Evolutionary conservation across 1,140 invertebrate species (phyloP).

Genomic region (Musca vetustissima): DNA sequence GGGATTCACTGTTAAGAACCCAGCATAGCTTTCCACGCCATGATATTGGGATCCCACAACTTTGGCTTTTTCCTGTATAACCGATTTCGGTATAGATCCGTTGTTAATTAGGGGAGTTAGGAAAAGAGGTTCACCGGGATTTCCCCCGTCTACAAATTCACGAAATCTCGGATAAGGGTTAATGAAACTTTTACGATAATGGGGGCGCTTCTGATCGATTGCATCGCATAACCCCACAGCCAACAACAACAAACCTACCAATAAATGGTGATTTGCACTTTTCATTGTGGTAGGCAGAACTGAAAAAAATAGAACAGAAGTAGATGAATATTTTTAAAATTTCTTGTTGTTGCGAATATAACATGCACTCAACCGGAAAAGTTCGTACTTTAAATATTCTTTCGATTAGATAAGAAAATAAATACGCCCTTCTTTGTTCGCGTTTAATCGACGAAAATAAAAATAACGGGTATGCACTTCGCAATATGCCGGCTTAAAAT

Average conservation of each 20-base stretch:
- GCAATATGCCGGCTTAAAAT: no score
- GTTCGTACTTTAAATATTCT: not conserved
- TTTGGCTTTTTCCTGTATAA: constrained; percentile 38
- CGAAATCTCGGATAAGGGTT: constrained; percentile 50
- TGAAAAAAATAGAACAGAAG: not conserved
- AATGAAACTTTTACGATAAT: constrained; percentile 40
- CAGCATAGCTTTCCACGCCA: constrained; percentile 55
- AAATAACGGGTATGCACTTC: no score
- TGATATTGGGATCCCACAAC: constrained; percentile 40
- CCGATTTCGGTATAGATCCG: constrained; percentile 26
- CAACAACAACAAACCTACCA: not conserved
- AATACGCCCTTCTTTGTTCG: no score
- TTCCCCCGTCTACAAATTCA: constrained; percentile 38
- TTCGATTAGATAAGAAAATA: constrained; percentile 14
- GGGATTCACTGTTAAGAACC: constrained; percentile 76
- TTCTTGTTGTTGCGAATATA: not conserved
- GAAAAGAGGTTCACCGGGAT: constrained; percentile 49
- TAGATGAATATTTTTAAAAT: no score
- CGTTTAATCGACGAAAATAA: no score
- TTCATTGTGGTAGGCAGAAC: constrained; percentile 14
- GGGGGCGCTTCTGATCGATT: no score
- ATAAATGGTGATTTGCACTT: constrained; percentile 19
- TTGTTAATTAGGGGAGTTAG: constrained; percentile 44
- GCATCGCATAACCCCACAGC: not conserved
- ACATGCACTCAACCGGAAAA: not conserved